These are phyloP conservation scores for Atta cephalotes DNA, from an alignment of 1,140 invertebrate species.

Conservation along the genomic window DNA sequence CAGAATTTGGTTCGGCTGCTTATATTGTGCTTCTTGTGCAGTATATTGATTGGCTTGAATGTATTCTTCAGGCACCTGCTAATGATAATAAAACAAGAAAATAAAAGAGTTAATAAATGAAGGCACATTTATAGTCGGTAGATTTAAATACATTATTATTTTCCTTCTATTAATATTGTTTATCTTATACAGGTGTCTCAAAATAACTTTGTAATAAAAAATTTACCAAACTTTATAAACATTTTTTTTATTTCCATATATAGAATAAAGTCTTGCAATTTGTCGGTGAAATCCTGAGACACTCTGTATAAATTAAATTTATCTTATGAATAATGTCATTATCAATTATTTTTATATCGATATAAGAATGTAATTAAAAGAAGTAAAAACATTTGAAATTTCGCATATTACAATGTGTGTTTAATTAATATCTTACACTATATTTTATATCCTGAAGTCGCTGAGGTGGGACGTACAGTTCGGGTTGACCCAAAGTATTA, in stretches of 20 bases:
- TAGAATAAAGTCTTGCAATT: no score
- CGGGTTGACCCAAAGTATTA: constrained; percentile 49
- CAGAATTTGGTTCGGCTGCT: constrained; percentile 62
- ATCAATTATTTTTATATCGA: not conserved
- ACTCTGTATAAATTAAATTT: no score
- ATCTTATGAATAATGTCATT: not conserved
- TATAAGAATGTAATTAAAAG: not conserved
- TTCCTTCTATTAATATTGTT: not conserved
- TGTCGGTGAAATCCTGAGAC: no score
- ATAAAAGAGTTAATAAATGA: constrained; percentile 7
- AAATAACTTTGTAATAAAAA: no score
- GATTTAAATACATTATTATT: not conserved
- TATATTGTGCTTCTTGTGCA: constrained; percentile 49
- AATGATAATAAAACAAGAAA: constrained; percentile 30
- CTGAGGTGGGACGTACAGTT: constrained; percentile 65
- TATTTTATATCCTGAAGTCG: constrained; percentile 60
- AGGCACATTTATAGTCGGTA: not conserved
- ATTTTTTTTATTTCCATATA: no score
- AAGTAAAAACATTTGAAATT: constrained; percentile 10
- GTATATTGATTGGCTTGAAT: constrained; percentile 55
- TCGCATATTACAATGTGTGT: not conserved
- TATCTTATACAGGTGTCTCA: not conserved
- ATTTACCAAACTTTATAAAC: no score
- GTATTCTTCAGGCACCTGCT: constrained; percentile 72
- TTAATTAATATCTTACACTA: constrained; percentile 31